Conservation (phyloP, 2,888 invertebrate genomes). For the Lasioglossum vierecki region DNA sequence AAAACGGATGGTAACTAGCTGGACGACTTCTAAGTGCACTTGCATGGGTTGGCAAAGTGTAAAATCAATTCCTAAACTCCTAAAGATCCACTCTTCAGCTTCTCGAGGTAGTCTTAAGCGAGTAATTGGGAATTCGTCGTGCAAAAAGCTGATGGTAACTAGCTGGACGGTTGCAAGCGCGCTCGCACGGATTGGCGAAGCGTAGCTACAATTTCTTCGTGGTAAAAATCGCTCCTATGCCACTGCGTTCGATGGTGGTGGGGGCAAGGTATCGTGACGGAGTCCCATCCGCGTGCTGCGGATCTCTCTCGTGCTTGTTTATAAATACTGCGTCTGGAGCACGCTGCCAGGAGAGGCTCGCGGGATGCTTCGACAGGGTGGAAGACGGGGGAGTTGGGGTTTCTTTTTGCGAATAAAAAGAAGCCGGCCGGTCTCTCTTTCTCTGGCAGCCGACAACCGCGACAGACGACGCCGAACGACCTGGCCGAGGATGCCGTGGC, state of each 20-base stretch:
- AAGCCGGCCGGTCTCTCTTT: slow-evolving; percentile 23
- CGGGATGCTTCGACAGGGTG: slow-evolving; percentile 32
- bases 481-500: slow-evolving; percentile 58
- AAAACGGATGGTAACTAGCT: no score
- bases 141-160: background rate
- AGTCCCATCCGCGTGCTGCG: slow-evolving; percentile 33
- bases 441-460: slow-evolving; percentile 43
- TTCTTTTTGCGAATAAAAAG: slow-evolving; percentile 54
- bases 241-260: background rate
- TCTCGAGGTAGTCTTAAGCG: no score
- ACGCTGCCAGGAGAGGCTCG: slow-evolving; percentile 36
- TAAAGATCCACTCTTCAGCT: background rate
- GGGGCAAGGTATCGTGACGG: background rate
- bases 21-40: background rate
- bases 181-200: background rate
- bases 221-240: slow-evolving; percentile 1
- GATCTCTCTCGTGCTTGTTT: slow-evolving; percentile 48
- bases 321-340: slow-evolving; percentile 68
- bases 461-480: slow-evolving; percentile 51
- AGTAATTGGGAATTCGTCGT: background rate
- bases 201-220: background rate
- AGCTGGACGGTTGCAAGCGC: background rate
- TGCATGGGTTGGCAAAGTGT: background rate
- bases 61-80: background rate
- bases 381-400: slow-evolving; percentile 25